Conservation (phyloP, 23 tunicate species). For the Halocynthia aurantium region DNA sequence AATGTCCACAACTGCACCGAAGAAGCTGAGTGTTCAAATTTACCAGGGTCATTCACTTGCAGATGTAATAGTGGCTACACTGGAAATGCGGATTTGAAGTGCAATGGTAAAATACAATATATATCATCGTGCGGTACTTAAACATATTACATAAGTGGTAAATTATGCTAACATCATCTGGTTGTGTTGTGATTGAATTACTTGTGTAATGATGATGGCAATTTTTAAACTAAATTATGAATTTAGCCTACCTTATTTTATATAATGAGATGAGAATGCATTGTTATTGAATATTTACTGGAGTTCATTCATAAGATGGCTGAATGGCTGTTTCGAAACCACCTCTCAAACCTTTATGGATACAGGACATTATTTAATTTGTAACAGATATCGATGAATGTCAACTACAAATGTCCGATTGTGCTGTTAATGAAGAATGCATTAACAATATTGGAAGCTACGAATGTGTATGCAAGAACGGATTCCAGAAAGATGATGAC, state of each 20-base stretch:
- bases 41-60: conserved; percentile 29
- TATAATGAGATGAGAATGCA: too few relatives aligned
- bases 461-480: conserved; percentile 8
- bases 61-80: conserved; percentile 37
- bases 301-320: too few relatives aligned
- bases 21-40: conserved; percentile 21
- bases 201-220: too few relatives aligned
- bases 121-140: not conserved
- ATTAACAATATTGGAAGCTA: conserved; percentile 6
- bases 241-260: too few relatives aligned
- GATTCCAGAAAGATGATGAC: not conserved
- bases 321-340: too few relatives aligned
- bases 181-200: too few relatives aligned
- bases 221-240: too few relatives aligned
- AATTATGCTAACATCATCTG: not conserved
- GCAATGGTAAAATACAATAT: conserved; percentile 27
- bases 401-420: not conserved
- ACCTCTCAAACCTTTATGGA: too few relatives aligned
- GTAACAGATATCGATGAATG: conserved; percentile 25
- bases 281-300: too few relatives aligned
- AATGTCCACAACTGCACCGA: conserved; percentile 12
- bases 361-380: too few relatives aligned
- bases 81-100: conserved; percentile 26
- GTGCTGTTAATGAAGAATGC: not conserved
- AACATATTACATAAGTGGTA: not conserved